Base-by-base conservation (phyloP, 2,797 vertebrate species). In the Acipenser transmontanus region DNA sequence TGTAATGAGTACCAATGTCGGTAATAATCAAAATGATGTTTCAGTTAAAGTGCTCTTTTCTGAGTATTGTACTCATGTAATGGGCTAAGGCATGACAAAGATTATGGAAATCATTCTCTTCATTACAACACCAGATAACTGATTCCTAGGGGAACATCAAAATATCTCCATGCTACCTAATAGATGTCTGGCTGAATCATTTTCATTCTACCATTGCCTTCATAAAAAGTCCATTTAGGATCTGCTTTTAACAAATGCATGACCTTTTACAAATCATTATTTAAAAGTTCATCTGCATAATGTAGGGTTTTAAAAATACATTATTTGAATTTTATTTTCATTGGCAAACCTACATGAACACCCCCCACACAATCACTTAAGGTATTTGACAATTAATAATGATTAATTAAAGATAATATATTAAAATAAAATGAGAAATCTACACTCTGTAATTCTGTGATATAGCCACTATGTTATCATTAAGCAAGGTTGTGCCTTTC, bases 1-100 rank as follows among this genome's bases (percentile, higher is more conserved):
- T 78, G 89, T 93, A 94, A 93, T 91, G 91, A 95, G 87, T 82
- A 80, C 78, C 80, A 68, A 78, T 86, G 88, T 89, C 88, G 81
- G 80, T 81, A 87, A 81, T 87, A 88, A 89, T 88, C 88, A 92
- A 87, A 92, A 86, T 74, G 75, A 73, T 79, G 86, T 84, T 87
- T 90, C 82, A 90, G 90, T 84, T 87, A 88, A 85, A 90, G 86
- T 77, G 79, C 17, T 67, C 80, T 83, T 81, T 59, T 61, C 60
- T 10, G n/a, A 63, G 75, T 80, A 79, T 80, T 73, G 75, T 81
- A 81, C 50, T 60, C 71, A 65, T 78, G 81, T 79, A 77, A 66
- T 49, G 13, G 12, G 81, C 72, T 61, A 66, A 67, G 73, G 70
- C 64, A 62, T 66, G 76, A 77, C 82, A 84, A 83, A 89, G 87